phyloP scores from a whole-genome alignment of 2,113 vertebrate genomes.

The Lanius ludovicianus region DNA sequence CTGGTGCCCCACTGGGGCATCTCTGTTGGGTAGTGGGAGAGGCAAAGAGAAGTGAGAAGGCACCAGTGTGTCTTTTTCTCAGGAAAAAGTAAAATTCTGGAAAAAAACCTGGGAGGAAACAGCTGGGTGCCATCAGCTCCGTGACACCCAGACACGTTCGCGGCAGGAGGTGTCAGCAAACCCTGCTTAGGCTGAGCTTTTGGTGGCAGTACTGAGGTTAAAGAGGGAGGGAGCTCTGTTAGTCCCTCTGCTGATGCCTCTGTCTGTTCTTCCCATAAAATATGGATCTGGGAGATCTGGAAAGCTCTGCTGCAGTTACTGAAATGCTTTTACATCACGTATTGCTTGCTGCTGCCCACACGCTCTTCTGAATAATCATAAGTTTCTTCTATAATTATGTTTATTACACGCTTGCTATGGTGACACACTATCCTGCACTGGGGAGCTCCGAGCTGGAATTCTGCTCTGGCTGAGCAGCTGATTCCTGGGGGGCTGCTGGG shows the following conservation, averaged over 20 bases:
- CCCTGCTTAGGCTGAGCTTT: neutral
- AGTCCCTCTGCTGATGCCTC: neutral
- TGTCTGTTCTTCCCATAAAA: neutral
- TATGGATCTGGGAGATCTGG: neutral
- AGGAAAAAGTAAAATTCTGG: neutral
- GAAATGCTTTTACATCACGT: neutral
- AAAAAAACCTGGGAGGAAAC: neutral
- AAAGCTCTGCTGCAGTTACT: neutral
- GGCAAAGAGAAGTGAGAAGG: fast-evolving
- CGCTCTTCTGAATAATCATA: neutral
- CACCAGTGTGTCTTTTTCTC: fast-evolving
- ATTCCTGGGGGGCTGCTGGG: neutral
- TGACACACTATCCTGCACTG: neutral
- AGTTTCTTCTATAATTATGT: neutral
- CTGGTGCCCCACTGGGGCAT: fast-evolving
- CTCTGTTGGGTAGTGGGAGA: neutral
- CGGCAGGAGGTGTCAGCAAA: neutral
- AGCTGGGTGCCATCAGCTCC: neutral
- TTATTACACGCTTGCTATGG: neutral
- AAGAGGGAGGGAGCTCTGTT: neutral
- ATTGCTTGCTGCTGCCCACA: conserved; percentile 1
- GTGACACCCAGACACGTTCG: fast-evolving
- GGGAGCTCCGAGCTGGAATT: neutral
- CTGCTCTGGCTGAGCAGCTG: neutral
- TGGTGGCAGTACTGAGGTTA: neutral